phyloP scores from a whole-genome alignment of 2,797 vertebrate genomes.

The Odontamblyopus lacepedii region DNA sequence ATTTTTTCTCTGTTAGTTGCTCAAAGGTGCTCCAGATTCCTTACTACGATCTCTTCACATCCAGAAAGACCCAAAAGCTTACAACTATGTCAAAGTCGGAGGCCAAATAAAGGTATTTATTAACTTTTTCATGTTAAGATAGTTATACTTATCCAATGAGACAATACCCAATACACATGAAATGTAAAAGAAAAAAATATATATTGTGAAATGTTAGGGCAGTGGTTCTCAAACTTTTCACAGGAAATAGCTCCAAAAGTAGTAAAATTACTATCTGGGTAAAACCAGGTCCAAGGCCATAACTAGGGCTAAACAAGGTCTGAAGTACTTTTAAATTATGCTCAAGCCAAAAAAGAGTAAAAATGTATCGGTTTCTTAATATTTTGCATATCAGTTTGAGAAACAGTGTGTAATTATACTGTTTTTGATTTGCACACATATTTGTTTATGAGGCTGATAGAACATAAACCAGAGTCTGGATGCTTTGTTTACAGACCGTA shows the following conservation, averaged over 20 bases:
- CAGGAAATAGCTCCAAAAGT: no score
- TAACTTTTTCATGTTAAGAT: not conserved
- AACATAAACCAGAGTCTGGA: not conserved
- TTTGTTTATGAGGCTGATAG: slow-evolving; percentile 9
- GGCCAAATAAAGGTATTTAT: slow-evolving; percentile 88
- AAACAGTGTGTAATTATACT: no score
- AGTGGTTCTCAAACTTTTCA: no score
- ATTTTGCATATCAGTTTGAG: no score
- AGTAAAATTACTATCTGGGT: no score
- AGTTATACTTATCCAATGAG: not conserved
- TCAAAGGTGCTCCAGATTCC: slow-evolving; percentile 93
- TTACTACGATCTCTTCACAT: slow-evolving; percentile 89
- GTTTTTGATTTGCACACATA: not conserved
- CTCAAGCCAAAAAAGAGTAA: no score
- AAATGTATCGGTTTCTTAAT: no score
- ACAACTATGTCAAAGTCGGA: slow-evolving; percentile 88
- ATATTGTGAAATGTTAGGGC: no score
- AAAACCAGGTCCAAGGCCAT: no score
- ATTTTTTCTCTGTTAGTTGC: slow-evolving; percentile 74
- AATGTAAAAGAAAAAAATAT: not conserved
- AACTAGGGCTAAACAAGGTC: no score
- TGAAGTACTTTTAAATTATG: no score
- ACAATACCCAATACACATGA: not conserved
- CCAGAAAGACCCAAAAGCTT: slow-evolving; percentile 87
- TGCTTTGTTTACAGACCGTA: slow-evolving; percentile 28